phyloP scores from a whole-genome alignment of 2,888 invertebrate species.

The Aromia moschata region DNA sequence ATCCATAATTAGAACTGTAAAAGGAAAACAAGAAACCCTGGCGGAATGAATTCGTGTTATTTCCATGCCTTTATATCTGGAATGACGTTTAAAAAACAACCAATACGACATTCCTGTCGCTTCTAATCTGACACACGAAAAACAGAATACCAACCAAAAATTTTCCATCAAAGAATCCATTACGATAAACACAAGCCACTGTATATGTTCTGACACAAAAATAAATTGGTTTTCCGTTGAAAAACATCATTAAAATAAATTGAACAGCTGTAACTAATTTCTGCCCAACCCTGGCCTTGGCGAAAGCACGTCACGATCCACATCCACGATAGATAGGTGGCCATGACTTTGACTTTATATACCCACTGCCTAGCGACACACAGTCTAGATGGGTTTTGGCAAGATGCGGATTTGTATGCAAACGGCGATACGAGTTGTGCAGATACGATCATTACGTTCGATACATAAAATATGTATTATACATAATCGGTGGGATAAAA shows the following conservation, averaged over 20 bases:
- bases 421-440: background rate
- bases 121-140: background rate
- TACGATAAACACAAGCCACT: conserved; percentile 23
- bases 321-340: conserved; percentile 45
- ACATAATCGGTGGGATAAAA: too few species aligned
- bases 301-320: conserved; percentile 44
- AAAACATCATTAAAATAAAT: conserved; percentile 43
- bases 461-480: too few species aligned
- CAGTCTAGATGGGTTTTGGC: conserved; percentile 40
- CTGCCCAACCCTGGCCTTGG: conserved; percentile 47
- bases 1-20: too few species aligned
- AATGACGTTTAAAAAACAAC: background rate
- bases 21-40: too few species aligned
- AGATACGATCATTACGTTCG: background rate
- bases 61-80: too few species aligned
- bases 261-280: conserved; percentile 47
- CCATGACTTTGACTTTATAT: conserved; percentile 50
- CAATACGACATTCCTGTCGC: background rate
- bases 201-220: conserved; percentile 32
- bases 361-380: conserved; percentile 49
- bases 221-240: conserved; percentile 39
- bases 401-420: conserved; percentile 18
- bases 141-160: conserved; percentile 8
- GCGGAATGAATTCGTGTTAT: too few species aligned
- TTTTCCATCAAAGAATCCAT: conserved; percentile 8